Conservation (phyloP, 2,113 vertebrate genomes). For the Phaethornis superciliosus region DNA sequence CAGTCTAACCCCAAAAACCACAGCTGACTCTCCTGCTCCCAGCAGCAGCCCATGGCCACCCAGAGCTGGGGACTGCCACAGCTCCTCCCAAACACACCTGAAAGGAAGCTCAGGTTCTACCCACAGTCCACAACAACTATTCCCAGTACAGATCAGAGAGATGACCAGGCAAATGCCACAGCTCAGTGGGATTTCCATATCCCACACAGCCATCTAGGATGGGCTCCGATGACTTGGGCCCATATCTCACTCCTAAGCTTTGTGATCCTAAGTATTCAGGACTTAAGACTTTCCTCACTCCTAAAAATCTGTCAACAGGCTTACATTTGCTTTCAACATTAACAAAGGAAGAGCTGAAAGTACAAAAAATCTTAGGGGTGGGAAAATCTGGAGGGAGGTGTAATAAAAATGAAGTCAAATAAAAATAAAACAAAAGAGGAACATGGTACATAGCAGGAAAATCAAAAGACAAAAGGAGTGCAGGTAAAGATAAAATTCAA, state of each 20-base stretch:
- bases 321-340: not conserved
- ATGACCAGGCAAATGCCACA: not conserved
- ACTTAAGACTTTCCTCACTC: not conserved
- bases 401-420: slow-evolving; percentile 51
- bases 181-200: not conserved
- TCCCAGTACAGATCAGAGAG: not conserved
- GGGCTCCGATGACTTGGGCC: not conserved
- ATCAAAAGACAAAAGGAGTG: slow-evolving; percentile 65
- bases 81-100: not conserved
- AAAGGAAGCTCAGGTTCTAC: not conserved
- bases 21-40: not conserved
- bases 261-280: not conserved
- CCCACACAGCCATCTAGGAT: not conserved
- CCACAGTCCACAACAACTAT: fast-evolving
- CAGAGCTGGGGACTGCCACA: fast-evolving
- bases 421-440: slow-evolving; percentile 59
- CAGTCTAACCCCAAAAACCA: not conserved
- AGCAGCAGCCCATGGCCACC: fast-evolving
- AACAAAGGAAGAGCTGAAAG: slow-evolving; percentile 55
- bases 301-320: not conserved
- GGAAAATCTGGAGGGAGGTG: slow-evolving; percentile 31
- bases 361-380: not conserved
- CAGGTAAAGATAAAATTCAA: slow-evolving; percentile 68
- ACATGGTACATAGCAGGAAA: slow-evolving; percentile 7
- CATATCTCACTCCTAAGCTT: not conserved